Percentiles rank a stretch among this genome's conserved stretches.
These are phyloP conservation scores for Mycalesis mineus DNA, from an alignment of 2,888 invertebrate genomes.

Conservation along the genomic window DNA sequence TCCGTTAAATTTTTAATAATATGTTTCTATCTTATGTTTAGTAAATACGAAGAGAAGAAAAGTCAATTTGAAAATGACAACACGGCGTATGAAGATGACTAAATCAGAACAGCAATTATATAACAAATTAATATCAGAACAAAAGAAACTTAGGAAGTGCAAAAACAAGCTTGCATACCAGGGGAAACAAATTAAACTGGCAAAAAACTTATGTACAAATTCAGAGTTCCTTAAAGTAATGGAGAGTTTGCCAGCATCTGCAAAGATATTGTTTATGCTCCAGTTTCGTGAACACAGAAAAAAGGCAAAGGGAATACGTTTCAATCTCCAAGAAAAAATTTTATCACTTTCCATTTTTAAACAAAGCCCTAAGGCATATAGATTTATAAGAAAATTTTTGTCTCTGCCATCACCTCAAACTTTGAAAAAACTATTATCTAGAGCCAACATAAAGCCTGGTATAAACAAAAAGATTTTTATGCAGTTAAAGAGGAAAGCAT, in stretches of 20 bases:
- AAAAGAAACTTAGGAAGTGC: not conserved
- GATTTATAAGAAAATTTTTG: not conserved
- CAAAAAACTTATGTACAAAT: not conserved
- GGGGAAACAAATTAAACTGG: not conserved
- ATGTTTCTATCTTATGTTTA: not conserved
- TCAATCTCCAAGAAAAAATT: not conserved
- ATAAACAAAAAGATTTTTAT: not conserved
- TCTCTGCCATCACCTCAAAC: too few relatives aligned
- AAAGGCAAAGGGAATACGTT: not conserved
- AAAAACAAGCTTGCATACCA: not conserved
- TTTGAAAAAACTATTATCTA: too few relatives aligned
- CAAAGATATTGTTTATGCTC: too few relatives aligned
- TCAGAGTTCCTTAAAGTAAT: not conserved
- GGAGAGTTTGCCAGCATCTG: not conserved
- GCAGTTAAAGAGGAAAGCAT: not conserved
- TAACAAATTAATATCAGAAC: too few relatives aligned
- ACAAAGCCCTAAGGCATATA: not conserved
- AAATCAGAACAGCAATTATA: too few relatives aligned
- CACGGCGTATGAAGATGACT: not conserved
- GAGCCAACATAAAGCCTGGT: too few relatives aligned
- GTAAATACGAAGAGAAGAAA: not conserved
- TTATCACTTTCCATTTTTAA: not conserved
- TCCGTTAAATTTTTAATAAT: constrained; percentile 15
- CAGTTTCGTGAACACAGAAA: too few relatives aligned
- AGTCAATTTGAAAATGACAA: too few relatives aligned